Percentiles rank a stretch among this genome's conserved stretches.
Evolutionary conservation across 2,113 vertebrate species (phyloP).

Genomic region (Catagonus wagneri): DNA sequence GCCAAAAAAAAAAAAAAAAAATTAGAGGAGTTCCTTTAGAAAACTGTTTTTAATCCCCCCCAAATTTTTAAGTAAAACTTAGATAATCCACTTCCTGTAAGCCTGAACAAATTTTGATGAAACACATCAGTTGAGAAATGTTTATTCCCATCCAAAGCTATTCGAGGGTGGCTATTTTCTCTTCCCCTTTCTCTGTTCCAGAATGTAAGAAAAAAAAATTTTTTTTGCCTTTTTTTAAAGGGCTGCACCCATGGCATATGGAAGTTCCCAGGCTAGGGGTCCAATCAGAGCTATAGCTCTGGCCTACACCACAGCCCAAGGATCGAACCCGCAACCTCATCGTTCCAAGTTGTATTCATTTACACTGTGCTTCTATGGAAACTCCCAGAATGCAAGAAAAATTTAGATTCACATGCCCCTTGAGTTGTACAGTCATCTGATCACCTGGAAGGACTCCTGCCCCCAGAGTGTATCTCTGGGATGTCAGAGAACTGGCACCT

Average conservation of each 20-base stretch:
- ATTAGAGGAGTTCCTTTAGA: neutral
- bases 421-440: neutral
- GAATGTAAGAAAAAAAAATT: slow-evolving; percentile 36
- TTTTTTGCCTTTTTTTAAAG: too few relatives aligned
- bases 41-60: neutral
- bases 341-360: too few relatives aligned
- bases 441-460: neutral
- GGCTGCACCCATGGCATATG: too few relatives aligned
- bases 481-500: neutral
- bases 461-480: neutral
- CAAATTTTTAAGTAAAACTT: neutral
- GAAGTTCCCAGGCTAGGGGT: too few relatives aligned
- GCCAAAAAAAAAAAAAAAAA: neutral
- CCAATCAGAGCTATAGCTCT: too few relatives aligned
- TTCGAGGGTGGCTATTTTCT: neutral
- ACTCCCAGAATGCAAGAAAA: slow-evolving; percentile 13
- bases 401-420: neutral
- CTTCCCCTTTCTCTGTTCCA: neutral
- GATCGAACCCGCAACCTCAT: too few relatives aligned
- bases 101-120: neutral
- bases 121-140: neutral
- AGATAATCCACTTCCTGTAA: neutral
- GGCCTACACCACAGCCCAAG: too few relatives aligned
- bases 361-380: too few relatives aligned
- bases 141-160: neutral